Base-by-base conservation (phyloP, 2,888 invertebrate species). In the Pterostichus madidus region DNA sequence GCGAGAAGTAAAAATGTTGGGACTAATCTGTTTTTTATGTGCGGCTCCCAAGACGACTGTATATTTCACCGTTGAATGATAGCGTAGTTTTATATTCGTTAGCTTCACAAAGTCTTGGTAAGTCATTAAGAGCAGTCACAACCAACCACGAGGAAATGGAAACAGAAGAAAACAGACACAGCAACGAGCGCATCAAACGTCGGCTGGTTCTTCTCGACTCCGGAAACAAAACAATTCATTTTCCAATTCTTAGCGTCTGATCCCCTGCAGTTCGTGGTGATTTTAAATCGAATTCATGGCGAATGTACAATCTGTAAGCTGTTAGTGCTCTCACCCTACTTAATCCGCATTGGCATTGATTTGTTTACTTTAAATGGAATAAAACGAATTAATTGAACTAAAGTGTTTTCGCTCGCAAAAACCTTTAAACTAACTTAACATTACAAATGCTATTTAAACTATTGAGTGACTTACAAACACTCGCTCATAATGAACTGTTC, bases 81-180 rank as follows among this genome's bases (percentile, higher is more conserved):
- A 85, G 86, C 86, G 86, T 86, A 86, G 86, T 87, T 87, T 87
- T 87, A 87, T 87, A 87, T 87, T 86, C 87, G 86, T 86, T 87
- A 87, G 87, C 86, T 86, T 83, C 75, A 83, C 84, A 85, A 86
- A 87, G 86, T 85, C 86, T 84, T 39, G 24, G 52, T 15, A 83
- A 84, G 86, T 87, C 87, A 87, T 87, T 87, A 87, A 85, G 86
- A 85, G 85, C 61, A 52, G 64, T 24, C 32, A 13, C 77, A 32
- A 17, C 39, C 35, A 64, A 64, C 64, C 35, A 35, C 64, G 35
- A 78, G 77, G 32, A 76, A 76, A 76, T 76, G 76, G 32, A 76
- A 52, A 76, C 76, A 79, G 17, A 46, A 75, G 75, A 71, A 49
- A 71, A 71, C 46, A 71, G 71, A 71, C 71, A 71, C 11, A 3